Conservation (phyloP, 2,888 invertebrate genomes). For the Sarcophaga subvicina region DNA sequence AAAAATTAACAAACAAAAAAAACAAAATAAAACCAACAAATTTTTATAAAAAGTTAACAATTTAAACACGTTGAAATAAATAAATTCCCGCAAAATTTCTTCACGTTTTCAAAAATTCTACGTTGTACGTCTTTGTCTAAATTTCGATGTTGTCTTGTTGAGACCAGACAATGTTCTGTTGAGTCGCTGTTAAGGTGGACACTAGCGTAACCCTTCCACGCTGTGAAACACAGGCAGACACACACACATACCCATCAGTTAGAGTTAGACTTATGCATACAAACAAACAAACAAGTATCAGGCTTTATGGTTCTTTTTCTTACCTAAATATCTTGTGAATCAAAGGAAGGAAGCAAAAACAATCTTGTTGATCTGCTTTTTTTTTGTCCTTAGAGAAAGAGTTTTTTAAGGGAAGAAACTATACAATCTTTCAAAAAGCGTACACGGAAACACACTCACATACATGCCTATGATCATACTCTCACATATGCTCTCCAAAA, state of each 20-base stretch:
- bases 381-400: background rate
- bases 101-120: conserved; percentile 21
- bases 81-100: conserved; percentile 7
- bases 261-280: conserved; percentile 1
- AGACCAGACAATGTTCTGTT: conserved; percentile 81
- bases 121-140: conserved; percentile 43
- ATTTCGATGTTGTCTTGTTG: conserved; percentile 77
- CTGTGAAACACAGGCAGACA: conserved; percentile 32
- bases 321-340: background rate
- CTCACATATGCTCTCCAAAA: background rate
- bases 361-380: conserved; percentile 70
- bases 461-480: conserved; percentile 11
- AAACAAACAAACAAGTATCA: conserved; percentile 23
- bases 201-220: conserved; percentile 74
- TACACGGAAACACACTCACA: conserved; percentile 56
- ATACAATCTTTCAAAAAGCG: conserved; percentile 64
- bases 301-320: too few relatives aligned
- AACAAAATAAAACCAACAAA: background rate
- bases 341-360: conserved; percentile 61
- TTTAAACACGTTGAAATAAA: conserved; percentile 18
- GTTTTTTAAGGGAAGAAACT: conserved; percentile 70
- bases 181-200: conserved; percentile 73
- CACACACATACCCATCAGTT: conserved; percentile 7
- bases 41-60: background rate
- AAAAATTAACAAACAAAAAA: conserved; percentile 10